Evolutionary conservation across 64 coral and sea anemone genomes (phyloP).

Genomic region (Actinia tenebrosa): DNA sequence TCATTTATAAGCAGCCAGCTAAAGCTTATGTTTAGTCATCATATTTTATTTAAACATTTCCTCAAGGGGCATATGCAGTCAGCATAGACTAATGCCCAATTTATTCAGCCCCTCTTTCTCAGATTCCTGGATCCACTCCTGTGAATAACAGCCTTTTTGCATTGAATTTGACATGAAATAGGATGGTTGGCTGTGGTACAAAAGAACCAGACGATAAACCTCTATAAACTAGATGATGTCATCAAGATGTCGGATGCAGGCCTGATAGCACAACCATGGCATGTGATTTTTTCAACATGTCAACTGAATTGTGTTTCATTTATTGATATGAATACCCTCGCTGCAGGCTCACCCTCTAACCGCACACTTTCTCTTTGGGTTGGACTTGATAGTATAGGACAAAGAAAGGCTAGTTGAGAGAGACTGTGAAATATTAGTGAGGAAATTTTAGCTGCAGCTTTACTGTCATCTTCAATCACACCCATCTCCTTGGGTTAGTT

Average conservation of each 20-base stretch:
- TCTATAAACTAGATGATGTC: conserved; percentile 68
- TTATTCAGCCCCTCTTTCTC: no score
- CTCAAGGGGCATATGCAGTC: no score
- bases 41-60: no score
- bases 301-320: conserved; percentile 52
- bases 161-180: background rate
- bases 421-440: no score
- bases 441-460: no score
- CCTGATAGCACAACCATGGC: conserved; percentile 70
- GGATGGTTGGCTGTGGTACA: conserved; percentile 72
- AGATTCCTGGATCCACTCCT: no score
- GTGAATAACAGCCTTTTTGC: background rate
- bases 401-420: background rate
- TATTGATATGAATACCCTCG: conserved; percentile 71
- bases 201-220: conserved; percentile 77
- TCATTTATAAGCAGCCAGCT: no score
- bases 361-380: conserved; percentile 73
- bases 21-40: no score
- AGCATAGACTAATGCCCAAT: no score
- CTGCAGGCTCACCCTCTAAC: conserved; percentile 58
- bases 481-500: no score
- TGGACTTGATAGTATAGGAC: conserved; percentile 54
- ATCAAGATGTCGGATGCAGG: conserved; percentile 62
- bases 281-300: conserved; percentile 60
- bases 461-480: no score